Percentiles rank a stretch among this genome's conserved stretches.
Evolutionary conservation across 2,888 invertebrate genomes (phyloP).

Genomic region (Leistus spinibarbis): DNA sequence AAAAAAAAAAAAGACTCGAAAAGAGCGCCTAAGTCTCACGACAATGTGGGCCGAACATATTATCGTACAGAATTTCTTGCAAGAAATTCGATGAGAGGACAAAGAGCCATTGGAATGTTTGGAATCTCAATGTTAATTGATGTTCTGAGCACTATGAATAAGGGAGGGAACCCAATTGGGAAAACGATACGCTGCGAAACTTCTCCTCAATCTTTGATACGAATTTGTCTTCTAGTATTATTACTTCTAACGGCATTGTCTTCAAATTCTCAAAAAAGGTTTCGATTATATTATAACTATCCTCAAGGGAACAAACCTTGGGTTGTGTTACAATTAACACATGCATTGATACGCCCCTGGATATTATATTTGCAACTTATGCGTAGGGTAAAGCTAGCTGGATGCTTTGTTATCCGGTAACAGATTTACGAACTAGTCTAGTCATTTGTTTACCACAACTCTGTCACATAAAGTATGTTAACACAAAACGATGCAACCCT

Average conservation of each 20-base stretch:
- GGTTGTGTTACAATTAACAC: no score
- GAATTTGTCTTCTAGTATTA: background rate
- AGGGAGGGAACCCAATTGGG: background rate
- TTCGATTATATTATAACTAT: no score
- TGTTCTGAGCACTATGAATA: constrained; percentile 25
- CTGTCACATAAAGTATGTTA: background rate
- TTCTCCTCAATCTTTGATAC: background rate
- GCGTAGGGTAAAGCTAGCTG: background rate
- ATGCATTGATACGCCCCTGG: no score
- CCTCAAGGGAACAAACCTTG: no score
- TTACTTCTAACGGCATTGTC: background rate
- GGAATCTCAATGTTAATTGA: constrained; percentile 35
- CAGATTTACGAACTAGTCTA: background rate
- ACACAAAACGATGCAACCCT: background rate
- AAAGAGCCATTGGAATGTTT: constrained; percentile 21
- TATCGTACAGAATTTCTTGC: background rate
- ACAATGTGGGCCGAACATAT: background rate
- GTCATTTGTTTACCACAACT: background rate
- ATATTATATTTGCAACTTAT: background rate
- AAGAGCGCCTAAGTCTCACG: background rate
- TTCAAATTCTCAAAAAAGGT: no score
- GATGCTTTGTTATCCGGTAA: background rate
- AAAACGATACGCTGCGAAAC: background rate
- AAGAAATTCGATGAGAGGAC: background rate
- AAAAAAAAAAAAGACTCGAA: background rate